These are phyloP conservation scores for Emmelina monodactyla DNA, from an alignment of 2,888 invertebrate species.

Conservation along the genomic window DNA sequence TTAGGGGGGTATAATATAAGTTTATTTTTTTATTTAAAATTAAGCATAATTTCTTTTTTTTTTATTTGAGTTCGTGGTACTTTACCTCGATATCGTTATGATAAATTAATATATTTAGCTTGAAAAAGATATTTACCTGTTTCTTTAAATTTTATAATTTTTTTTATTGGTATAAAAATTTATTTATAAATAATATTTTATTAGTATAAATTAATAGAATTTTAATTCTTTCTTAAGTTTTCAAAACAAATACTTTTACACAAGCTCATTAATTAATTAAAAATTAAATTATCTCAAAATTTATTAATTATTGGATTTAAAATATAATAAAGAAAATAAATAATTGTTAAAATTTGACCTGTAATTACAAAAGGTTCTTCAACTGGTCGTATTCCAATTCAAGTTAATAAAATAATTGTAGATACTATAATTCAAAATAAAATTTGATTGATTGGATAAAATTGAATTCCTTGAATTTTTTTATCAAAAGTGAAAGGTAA, in stretches of 20 bases:
- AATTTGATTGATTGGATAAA: conserved; percentile 68
- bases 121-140: conserved; percentile 72
- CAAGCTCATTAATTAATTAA: conserved; percentile 69
- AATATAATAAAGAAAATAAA: conserved; percentile 68
- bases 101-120: conserved; percentile 75
- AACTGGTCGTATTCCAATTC: conserved; percentile 74
- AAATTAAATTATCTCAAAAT: conserved; percentile 63
- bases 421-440: conserved; percentile 66
- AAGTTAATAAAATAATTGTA: conserved; percentile 70
- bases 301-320: conserved; percentile 55
- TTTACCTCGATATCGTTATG: conserved; percentile 77
- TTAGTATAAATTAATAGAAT: conserved; percentile 68
- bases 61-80: conserved; percentile 73
- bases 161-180: conserved; percentile 64
- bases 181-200: conserved; percentile 46
- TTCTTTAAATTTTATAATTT: conserved; percentile 69
- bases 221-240: conserved; percentile 70
- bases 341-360: conserved; percentile 67
- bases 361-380: conserved; percentile 70
- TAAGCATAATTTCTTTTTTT: conserved; percentile 63
- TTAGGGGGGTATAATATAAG: conserved; percentile 55
- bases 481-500: conserved; percentile 64
- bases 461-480: conserved; percentile 67
- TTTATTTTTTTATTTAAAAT: conserved; percentile 61
- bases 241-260: conserved; percentile 73